Evolutionary conservation across 2,888 invertebrate species (phyloP).

Genomic region (Scaptomyza flava): DNA sequence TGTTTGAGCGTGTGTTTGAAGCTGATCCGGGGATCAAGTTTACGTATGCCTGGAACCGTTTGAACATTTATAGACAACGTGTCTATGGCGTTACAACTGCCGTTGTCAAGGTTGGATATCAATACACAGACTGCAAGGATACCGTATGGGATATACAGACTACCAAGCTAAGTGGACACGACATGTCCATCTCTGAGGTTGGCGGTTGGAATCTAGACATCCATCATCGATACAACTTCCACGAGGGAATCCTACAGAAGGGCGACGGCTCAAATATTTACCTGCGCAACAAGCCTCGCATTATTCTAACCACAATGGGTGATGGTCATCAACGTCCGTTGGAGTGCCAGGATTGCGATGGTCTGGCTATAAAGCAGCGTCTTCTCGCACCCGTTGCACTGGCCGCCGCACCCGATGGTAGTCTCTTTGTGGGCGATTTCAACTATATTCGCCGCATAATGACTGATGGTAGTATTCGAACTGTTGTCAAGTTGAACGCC

Average conservation of each 20-base stretch:
- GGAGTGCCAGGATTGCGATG: constrained; percentile 93
- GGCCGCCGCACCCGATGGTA: constrained; percentile 95
- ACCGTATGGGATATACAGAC: constrained; percentile 98
- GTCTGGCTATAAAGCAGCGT: constrained; percentile 91
- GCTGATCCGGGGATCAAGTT: constrained; percentile 98
- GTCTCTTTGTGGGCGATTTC: constrained; percentile 97
- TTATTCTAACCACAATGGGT: constrained; percentile 95
- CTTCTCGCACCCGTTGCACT: constrained; percentile 96
- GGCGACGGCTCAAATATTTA: constrained; percentile 98
- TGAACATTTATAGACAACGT: constrained; percentile 97
- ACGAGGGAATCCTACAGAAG: constrained; percentile 98
- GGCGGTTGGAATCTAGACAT: constrained; percentile 99
- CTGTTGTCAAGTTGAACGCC: constrained; percentile 88
- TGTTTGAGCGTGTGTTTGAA: constrained; percentile 96
- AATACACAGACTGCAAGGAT: constrained; percentile 95
- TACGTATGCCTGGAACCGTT: constrained; percentile 98
- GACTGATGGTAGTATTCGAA: constrained; percentile 90
- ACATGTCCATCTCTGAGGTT: constrained; percentile 98
- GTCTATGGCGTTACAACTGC: constrained; percentile 98
- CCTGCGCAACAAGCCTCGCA: constrained; percentile 95
- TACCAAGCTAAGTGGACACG: constrained; percentile 97
- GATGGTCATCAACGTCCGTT: constrained; percentile 95
- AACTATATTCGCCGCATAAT: constrained; percentile 95
- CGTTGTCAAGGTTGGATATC: constrained; percentile 97
- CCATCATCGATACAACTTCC: constrained; percentile 98